Percentiles rank a stretch among this genome's conserved stretches.
Conservation (phyloP, 2,888 invertebrate genomes). For the Volucella zonaria region DNA sequence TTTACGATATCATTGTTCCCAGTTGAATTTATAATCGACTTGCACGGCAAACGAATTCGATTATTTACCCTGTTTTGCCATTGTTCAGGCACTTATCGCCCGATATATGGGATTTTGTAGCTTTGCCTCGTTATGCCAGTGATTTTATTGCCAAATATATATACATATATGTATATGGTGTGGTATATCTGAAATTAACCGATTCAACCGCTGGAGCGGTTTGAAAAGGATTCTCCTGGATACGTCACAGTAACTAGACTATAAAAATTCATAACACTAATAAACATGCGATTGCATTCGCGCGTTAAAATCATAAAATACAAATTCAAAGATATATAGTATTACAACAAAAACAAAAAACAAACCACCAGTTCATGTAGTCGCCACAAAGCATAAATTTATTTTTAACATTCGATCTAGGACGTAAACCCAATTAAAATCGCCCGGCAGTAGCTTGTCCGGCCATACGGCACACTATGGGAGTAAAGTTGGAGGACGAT, state of each 20-base stretch:
- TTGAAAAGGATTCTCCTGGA: constrained; percentile 32
- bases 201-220: constrained; percentile 12
- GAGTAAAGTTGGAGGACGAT: constrained; percentile 30
- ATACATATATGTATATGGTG: no score
- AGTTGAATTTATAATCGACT: constrained; percentile 56
- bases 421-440: constrained; percentile 41
- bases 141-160: constrained; percentile 39
- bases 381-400: constrained; percentile 43
- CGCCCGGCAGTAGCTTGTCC: constrained; percentile 3
- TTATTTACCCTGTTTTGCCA: constrained; percentile 52
- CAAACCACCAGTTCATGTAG: constrained; percentile 5
- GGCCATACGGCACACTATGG: constrained; percentile 24
- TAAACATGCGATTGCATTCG: constrained; percentile 62
- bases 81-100: constrained; percentile 57
- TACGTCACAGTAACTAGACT: constrained; percentile 7
- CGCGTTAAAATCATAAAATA: constrained; percentile 49
- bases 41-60: constrained; percentile 44
- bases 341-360: not conserved
- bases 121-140: constrained; percentile 44
- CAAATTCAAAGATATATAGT: constrained; percentile 31
- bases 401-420: constrained; percentile 55
- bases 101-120: constrained; percentile 44
- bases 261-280: constrained; percentile 61
- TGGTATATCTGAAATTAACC: constrained; percentile 7
- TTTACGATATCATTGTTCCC: constrained; percentile 65